A percentile compares a stretch with the other conserved stretches of the same genome.
phyloP scores from a whole-genome alignment of 2,888 invertebrate species.

The Drosophila anomalata region DNA sequence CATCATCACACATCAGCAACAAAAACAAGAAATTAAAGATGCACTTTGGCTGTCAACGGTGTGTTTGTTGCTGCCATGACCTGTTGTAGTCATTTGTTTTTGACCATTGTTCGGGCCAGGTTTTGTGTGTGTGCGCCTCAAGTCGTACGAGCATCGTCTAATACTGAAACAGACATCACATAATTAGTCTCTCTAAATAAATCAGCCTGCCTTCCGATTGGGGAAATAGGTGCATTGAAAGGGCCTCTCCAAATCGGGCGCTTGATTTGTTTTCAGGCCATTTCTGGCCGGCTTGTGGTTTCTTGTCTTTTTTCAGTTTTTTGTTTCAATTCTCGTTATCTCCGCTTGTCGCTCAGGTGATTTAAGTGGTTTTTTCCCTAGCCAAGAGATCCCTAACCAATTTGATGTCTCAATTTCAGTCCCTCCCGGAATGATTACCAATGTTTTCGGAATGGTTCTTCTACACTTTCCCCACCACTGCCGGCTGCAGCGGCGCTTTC shows the following conservation, averaged over 20 bases:
- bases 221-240: constrained; percentile 33
- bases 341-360: constrained; percentile 60
- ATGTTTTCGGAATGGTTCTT: constrained; percentile 29
- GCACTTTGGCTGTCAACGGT: constrained; percentile 70
- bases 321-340: constrained; percentile 30
- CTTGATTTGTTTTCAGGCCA: constrained; percentile 53
- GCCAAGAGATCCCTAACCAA: constrained; percentile 45
- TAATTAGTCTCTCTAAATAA: constrained; percentile 76
- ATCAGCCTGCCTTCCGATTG: constrained; percentile 62
- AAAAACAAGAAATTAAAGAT: constrained; percentile 69
- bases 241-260: constrained; percentile 3
- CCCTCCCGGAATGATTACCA: constrained; percentile 32
- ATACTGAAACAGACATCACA: constrained; percentile 52
- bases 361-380: constrained; percentile 63
- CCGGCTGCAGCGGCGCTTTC: constrained; percentile 51
- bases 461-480: constrained; percentile 19
- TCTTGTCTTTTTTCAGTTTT: constrained; percentile 10
- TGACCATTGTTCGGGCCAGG: constrained; percentile 13
- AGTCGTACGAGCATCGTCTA: constrained; percentile 37
- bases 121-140: constrained; percentile 26
- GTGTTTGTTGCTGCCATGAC: constrained; percentile 48
- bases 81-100: constrained; percentile 54
- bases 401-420: constrained; percentile 66
- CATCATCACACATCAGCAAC: constrained; percentile 44
- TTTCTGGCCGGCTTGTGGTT: constrained; percentile 19